A percentile compares a stretch with the other conserved stretches of the same genome.
Evolutionary conservation across 2,113 vertebrate genomes (phyloP).

Genomic region (Paradoxurus hermaphroditus): DNA sequence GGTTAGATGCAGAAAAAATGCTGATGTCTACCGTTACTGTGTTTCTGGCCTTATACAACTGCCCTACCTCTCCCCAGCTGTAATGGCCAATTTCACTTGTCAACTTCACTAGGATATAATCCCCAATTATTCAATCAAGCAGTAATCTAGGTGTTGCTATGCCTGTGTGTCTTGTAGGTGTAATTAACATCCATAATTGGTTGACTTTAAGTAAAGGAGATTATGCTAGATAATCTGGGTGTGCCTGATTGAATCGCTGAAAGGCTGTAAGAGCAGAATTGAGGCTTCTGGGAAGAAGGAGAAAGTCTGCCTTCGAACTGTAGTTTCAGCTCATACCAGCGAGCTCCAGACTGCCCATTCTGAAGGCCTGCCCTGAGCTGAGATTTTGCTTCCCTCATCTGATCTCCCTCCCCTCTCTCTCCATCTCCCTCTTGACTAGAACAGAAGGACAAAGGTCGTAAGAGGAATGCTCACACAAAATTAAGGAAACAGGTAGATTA

Average conservation of each 20-base stretch:
- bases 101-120: not conserved
- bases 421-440: not conserved
- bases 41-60: not conserved
- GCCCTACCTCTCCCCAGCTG: not conserved
- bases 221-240: not conserved
- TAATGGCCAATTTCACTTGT: not conserved
- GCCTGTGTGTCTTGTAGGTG: not conserved
- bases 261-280: not conserved
- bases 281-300: not conserved
- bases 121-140: not conserved
- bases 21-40: not conserved
- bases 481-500: not conserved
- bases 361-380: not conserved
- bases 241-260: not conserved
- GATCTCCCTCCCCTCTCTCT: not conserved
- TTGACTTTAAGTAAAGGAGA: not conserved
- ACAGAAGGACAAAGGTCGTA: not conserved
- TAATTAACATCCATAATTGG: not conserved
- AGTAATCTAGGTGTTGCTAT: not conserved
- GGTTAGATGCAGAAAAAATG: not conserved
- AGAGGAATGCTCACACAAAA: not conserved
- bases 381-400: not conserved
- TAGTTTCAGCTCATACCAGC: not conserved
- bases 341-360: not conserved
- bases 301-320: not conserved